phyloP scores from a whole-genome alignment of 1,140 invertebrate species.

The Thaumatotibia leucotreta region DNA sequence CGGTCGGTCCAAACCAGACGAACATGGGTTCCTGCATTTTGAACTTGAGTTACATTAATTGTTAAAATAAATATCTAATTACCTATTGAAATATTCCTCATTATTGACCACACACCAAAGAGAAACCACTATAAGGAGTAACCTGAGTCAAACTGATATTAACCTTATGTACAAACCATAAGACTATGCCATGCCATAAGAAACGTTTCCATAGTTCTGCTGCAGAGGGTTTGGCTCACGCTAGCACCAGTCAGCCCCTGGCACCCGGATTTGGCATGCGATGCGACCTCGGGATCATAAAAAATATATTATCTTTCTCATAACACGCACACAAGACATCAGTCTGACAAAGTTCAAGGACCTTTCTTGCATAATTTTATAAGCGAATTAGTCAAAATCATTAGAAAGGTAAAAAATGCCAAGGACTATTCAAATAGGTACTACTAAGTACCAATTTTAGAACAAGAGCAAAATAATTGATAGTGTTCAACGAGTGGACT shows the following conservation, averaged over 20 bases:
- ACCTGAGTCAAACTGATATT: neutral
- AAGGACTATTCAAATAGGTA: neutral
- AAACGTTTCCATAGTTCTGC: neutral
- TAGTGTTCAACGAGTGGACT: too few relatives aligned
- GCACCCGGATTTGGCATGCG: constrained; percentile 59
- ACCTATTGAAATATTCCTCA: too few relatives aligned
- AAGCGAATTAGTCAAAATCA: neutral
- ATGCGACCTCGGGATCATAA: constrained; percentile 53
- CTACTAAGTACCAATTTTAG: too few relatives aligned
- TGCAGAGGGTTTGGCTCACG: constrained; percentile 41
- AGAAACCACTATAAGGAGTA: too few relatives aligned
- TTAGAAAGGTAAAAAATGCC: neutral
- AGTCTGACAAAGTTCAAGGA: constrained; percentile 10
- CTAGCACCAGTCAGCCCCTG: constrained; percentile 50
- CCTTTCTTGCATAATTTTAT: neutral
- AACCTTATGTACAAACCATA: neutral
- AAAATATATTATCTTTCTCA: constrained; percentile 28
- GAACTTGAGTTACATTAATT: too few relatives aligned
- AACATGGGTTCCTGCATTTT: too few relatives aligned
- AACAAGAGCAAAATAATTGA: too few relatives aligned
- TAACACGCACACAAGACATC: constrained; percentile 7
- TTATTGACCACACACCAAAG: too few relatives aligned
- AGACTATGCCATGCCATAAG: neutral
- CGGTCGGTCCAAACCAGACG: too few relatives aligned
- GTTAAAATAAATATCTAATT: too few relatives aligned